Evolutionary conservation across 2,888 invertebrate species (phyloP).

Genomic region (Unio delphinus): DNA sequence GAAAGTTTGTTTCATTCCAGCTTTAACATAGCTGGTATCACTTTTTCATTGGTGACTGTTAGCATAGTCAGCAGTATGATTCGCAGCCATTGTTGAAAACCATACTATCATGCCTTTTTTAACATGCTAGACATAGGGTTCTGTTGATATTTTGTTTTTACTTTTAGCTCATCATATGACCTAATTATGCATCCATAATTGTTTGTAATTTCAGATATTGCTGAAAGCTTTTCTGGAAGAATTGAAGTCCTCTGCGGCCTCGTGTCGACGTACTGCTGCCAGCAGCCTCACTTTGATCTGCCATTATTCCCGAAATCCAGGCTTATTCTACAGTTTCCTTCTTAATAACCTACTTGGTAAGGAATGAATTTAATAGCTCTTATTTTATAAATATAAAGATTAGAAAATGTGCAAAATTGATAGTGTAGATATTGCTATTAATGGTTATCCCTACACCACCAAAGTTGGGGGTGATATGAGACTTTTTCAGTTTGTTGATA

Average conservation of each 20-base stretch:
- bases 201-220: conserved; percentile 74
- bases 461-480: too few species aligned
- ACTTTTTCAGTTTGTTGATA: too few species aligned
- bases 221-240: conserved; percentile 80
- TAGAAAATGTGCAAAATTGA: background rate
- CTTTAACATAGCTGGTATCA: too few species aligned
- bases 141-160: too few species aligned
- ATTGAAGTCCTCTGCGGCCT: conserved; percentile 79
- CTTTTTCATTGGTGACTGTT: too few species aligned
- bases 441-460: too few species aligned
- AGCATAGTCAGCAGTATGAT: background rate
- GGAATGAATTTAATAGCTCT: conserved; percentile 4
- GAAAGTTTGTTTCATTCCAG: too few species aligned
- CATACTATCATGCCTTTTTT: background rate
- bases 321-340: conserved; percentile 80
- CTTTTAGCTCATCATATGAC: background rate
- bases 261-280: conserved; percentile 86
- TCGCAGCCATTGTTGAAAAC: background rate
- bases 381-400: too few species aligned
- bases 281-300: conserved; percentile 86
- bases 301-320: conserved; percentile 82
- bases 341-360: conserved; percentile 77
- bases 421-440: background rate
- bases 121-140: too few species aligned
- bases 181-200: background rate